Evolutionary conservation across 2,113 vertebrate genomes (phyloP).

Genomic region (Petroica traversi): DNA sequence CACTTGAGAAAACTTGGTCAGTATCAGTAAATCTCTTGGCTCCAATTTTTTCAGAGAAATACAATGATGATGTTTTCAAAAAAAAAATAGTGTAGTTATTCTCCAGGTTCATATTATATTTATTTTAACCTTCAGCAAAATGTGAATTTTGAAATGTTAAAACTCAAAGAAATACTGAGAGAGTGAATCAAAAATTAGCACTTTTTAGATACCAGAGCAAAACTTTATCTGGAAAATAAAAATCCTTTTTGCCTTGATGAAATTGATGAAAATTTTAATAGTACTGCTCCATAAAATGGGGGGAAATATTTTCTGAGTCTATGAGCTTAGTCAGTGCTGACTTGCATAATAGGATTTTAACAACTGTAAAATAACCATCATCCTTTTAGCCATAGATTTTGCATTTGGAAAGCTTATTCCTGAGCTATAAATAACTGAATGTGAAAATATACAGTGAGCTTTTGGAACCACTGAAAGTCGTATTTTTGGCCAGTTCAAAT

Average conservation of each 20-base stretch:
- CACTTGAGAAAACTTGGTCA: not conserved
- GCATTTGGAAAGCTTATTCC: constrained; percentile 20
- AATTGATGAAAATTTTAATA: not conserved
- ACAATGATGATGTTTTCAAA: not conserved
- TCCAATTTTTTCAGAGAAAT: not conserved
- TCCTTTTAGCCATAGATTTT: constrained; percentile 24
- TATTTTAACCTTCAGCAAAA: not conserved
- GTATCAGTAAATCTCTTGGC: not conserved
- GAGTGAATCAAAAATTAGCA: not conserved
- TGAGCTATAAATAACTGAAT: not conserved
- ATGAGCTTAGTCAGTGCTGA: not conserved
- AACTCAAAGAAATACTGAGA: not conserved
- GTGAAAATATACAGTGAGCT: not conserved
- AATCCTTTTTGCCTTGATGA: not conserved
- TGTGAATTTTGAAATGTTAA: not conserved
- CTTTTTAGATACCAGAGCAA: not conserved
- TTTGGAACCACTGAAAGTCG: not conserved
- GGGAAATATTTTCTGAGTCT: not conserved
- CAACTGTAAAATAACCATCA: not conserved
- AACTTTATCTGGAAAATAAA: not conserved
- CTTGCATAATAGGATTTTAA: constrained; percentile 8
- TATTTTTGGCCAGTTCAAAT: not conserved
- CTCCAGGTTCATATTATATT: not conserved
- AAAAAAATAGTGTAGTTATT: not conserved
- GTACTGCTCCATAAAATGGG: not conserved